Percentiles rank a stretch among this genome's conserved stretches.
Conservation (phyloP, 2,797 vertebrate genomes). For the Urocyon cinereoargenteus region DNA sequence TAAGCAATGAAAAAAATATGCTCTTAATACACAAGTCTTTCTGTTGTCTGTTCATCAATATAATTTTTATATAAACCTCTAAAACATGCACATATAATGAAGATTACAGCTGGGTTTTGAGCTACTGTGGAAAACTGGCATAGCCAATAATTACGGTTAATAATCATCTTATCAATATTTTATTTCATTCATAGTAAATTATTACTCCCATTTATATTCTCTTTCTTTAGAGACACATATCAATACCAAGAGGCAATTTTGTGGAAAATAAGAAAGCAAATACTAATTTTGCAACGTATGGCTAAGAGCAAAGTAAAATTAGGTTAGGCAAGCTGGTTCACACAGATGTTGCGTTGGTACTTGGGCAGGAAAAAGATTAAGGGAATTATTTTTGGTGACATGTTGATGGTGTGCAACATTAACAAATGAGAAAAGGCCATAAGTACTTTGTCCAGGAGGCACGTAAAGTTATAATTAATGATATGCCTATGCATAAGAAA, state of each 20-base stretch:
- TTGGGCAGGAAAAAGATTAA: background rate
- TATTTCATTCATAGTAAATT: background rate
- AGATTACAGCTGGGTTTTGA: background rate
- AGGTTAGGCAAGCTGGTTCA: background rate
- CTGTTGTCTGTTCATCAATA: background rate
- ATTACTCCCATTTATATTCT: background rate
- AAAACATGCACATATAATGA: background rate
- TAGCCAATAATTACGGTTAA: background rate
- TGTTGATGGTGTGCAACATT: background rate
- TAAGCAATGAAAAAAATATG: background rate
- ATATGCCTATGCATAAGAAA: background rate
- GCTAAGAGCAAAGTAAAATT: background rate
- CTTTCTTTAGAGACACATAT: background rate
- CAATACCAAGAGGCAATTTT: background rate
- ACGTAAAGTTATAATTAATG: background rate
- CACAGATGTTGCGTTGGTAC: background rate
- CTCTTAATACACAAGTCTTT: background rate
- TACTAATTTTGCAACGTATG: background rate
- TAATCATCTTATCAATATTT: background rate
- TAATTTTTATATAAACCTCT: background rate
- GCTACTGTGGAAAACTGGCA: background rate
- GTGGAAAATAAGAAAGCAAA: background rate
- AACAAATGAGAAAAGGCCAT: background rate
- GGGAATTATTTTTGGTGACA: background rate
- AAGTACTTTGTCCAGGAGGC: background rate